These are phyloP conservation scores for Sebastes umbrosus DNA, from an alignment of 2,797 vertebrate species.

Conservation along the genomic window DNA sequence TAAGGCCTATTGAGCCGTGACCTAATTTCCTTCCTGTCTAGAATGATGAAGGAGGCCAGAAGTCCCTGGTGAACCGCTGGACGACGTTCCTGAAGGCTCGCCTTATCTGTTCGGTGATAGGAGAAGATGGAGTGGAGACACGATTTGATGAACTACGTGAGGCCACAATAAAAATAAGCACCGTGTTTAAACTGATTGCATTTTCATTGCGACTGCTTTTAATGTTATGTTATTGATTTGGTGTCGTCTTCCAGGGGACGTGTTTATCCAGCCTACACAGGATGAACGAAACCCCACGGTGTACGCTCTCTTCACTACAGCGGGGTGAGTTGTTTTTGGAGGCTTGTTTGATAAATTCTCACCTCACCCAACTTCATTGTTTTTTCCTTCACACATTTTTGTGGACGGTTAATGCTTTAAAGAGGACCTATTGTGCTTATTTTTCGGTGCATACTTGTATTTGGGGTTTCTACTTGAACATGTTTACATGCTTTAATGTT, in stretches of 20 bases:
- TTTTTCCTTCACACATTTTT: conserved; percentile 11
- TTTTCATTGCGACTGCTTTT: conserved; percentile 16
- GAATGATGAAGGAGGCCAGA: conserved; percentile 93
- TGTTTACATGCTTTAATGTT: too few relatives aligned
- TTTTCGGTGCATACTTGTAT: too few relatives aligned
- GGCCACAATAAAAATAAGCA: conserved; percentile 26
- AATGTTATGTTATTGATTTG: conserved; percentile 39
- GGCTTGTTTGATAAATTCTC: not conserved
- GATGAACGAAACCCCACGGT: conserved; percentile 86
- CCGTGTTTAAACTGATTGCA: not conserved
- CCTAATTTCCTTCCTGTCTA: conserved; percentile 60
- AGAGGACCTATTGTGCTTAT: too few relatives aligned
- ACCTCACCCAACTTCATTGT: not conserved
- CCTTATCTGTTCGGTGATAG: conserved; percentile 90
- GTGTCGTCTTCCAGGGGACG: conserved; percentile 69
- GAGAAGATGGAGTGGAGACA: conserved; percentile 87
- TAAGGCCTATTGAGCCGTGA: conserved; percentile 1
- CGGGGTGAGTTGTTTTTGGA: conserved; percentile 79
- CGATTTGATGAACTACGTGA: conserved; percentile 89
- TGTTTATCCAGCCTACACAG: conserved; percentile 86
- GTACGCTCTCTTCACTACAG: conserved; percentile 87
- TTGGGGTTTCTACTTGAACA: too few relatives aligned
- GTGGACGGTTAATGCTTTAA: not conserved
- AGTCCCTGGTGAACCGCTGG: conserved; percentile 94
- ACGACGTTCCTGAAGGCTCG: conserved; percentile 95